These are phyloP conservation scores for Synergus umbraculus DNA, from an alignment of 2,888 invertebrate genomes.

Conservation along the genomic window DNA sequence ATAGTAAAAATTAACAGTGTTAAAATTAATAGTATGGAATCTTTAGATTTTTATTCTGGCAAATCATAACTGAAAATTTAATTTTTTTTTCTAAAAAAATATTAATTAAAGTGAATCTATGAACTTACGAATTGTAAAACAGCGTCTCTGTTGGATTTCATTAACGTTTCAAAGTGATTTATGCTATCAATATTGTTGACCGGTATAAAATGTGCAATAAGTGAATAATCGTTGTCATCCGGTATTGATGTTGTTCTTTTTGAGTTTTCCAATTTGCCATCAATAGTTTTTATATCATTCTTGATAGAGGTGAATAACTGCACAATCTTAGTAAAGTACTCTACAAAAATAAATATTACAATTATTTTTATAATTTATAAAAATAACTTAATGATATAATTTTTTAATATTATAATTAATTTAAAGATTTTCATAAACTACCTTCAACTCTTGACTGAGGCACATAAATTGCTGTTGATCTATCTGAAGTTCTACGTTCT, in stretches of 20 bases:
- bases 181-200: constrained; percentile 32
- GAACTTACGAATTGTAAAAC: constrained; percentile 14
- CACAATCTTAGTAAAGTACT: constrained; percentile 23
- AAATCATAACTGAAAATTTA: not conserved
- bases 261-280: not conserved
- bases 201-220: constrained; percentile 20
- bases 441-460: not conserved
- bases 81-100: not conserved
- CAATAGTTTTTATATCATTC: not conserved
- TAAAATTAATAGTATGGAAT: too few relatives aligned
- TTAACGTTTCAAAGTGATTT: constrained; percentile 28
- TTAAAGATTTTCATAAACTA: not conserved
- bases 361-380: not conserved
- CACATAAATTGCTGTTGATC: not conserved
- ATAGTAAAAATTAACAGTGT: too few relatives aligned
- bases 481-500: not conserved
- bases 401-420: not conserved
- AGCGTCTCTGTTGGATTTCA: not conserved
- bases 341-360: not conserved
- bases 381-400: not conserved
- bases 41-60: not conserved
- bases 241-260: not conserved
- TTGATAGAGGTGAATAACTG: constrained; percentile 8
- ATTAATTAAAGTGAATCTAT: not conserved
- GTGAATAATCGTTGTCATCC: constrained; percentile 2